A percentile compares a stretch with the other conserved stretches of the same genome.
Evolutionary conservation across 1,140 invertebrate genomes (phyloP).

Genomic region (Calliopsis andreniformis): DNA sequence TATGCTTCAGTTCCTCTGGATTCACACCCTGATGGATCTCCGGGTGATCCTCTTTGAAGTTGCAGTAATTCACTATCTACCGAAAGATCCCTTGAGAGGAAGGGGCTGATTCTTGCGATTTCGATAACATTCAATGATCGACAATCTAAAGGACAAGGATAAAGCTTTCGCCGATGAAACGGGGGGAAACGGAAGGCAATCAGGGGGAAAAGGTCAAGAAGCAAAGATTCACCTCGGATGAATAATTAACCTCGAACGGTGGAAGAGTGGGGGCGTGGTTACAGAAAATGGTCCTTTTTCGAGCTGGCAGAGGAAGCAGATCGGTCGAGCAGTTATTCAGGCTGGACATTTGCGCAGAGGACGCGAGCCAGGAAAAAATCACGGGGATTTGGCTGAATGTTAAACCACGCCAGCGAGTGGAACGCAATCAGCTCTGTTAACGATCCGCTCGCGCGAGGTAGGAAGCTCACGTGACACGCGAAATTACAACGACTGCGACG

Average conservation of each 20-base stretch:
- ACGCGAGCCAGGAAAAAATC: neutral
- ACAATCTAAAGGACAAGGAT: neutral
- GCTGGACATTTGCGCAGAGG: neutral
- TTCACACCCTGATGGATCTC: conserved; percentile 86
- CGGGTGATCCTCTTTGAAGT: conserved; percentile 88
- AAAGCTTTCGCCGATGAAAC: no score
- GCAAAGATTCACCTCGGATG: neutral
- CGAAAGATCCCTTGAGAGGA: conserved; percentile 64
- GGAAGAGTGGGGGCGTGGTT: neutral
- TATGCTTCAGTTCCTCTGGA: conserved; percentile 84
- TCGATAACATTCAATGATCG: neutral
- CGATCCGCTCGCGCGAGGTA: neutral
- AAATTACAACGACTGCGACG: neutral
- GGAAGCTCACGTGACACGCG: neutral
- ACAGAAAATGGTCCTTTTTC: neutral
- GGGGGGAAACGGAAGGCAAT: neutral
- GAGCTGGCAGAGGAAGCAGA: neutral
- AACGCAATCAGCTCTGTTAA: conserved; percentile 5
- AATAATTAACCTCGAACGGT: conserved; percentile 22
- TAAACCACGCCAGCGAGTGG: neutral
- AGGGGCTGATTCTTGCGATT: neutral
- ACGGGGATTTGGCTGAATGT: neutral
- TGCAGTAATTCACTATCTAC: conserved; percentile 89
- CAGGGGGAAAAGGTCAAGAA: neutral
- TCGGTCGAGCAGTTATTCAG: conserved; percentile 20